phyloP scores from a whole-genome alignment of 37 sponge, comb jelly and placozoan genomes.

The Dysidea cf. avara region DNA sequence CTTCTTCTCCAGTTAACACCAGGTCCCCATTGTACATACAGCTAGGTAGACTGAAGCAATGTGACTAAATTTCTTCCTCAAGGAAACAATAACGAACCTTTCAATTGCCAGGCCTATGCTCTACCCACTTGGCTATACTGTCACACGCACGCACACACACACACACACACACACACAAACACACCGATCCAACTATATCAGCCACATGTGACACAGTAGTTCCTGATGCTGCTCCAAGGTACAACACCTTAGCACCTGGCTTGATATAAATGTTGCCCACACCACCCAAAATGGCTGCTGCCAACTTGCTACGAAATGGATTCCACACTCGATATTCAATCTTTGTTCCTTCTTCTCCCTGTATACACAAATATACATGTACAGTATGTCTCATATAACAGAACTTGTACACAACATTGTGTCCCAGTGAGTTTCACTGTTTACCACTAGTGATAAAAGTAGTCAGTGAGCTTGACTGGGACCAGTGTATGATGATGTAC shows the following conservation, averaged over 20 bases:
- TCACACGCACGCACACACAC: not conserved
- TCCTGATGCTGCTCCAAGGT: constrained; percentile 97
- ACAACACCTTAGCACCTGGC: constrained; percentile 95
- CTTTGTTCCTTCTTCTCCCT: constrained; percentile 50
- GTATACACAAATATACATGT: not conserved
- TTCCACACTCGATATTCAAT: constrained; percentile 99
- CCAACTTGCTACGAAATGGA: constrained; percentile 95
- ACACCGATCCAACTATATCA: constrained; percentile 95
- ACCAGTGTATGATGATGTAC: no score
- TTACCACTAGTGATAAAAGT: no score
- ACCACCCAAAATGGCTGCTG: constrained; percentile 97
- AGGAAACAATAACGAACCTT: no score
- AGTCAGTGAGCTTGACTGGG: no score
- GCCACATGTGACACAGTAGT: constrained; percentile 98
- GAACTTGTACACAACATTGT: not conserved
- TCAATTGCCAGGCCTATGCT: no score
- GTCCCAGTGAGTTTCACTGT: no score
- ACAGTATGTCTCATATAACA: no score
- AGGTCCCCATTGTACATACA: no score
- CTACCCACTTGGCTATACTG: not conserved
- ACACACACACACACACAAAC: no score
- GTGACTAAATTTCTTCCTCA: no score
- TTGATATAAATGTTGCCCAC: constrained; percentile 92
- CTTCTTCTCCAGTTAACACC: no score
- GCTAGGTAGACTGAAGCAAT: no score